Percentiles rank a stretch among this genome's conserved stretches.
Evolutionary conservation across 2,888 invertebrate genomes (phyloP).

Genomic region (Zele albiditarsus): DNA sequence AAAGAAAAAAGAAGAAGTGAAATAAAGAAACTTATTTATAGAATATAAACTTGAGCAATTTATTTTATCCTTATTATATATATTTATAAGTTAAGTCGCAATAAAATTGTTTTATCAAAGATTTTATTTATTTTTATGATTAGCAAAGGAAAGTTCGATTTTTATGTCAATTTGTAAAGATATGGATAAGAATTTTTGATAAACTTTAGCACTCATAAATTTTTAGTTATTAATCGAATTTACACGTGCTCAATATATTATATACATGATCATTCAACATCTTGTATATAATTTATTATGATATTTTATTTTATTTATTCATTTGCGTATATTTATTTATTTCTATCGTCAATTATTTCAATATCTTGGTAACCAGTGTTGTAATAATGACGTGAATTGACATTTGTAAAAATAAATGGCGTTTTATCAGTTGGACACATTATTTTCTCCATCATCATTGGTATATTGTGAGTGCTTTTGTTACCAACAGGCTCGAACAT

Average conservation of each 20-base stretch:
- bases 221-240: too few relatives aligned
- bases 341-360: background rate
- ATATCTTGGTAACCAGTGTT: constrained; percentile 72
- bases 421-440: constrained; percentile 76
- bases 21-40: too few relatives aligned
- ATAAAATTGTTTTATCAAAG: too few relatives aligned
- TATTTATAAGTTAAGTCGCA: too few relatives aligned
- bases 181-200: background rate
- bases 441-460: constrained; percentile 77
- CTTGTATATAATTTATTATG: too few relatives aligned
- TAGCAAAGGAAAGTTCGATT: background rate
- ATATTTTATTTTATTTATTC: background rate
- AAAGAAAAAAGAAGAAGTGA: too few relatives aligned
- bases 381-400: constrained; percentile 74
- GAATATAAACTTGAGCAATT: too few relatives aligned
- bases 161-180: background rate
- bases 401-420: constrained; percentile 81
- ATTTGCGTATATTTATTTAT: background rate
- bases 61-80: too few relatives aligned
- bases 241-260: too few relatives aligned
- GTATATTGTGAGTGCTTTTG: constrained; percentile 76
- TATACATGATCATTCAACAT: too few relatives aligned
- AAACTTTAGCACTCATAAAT: background rate
- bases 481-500: constrained; percentile 81
- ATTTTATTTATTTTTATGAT: background rate